Evolutionary conservation across 2,888 invertebrate genomes (phyloP), one percentile per base, ranked within the genome.

Genomic region (Zonitis immaculata): DNA sequence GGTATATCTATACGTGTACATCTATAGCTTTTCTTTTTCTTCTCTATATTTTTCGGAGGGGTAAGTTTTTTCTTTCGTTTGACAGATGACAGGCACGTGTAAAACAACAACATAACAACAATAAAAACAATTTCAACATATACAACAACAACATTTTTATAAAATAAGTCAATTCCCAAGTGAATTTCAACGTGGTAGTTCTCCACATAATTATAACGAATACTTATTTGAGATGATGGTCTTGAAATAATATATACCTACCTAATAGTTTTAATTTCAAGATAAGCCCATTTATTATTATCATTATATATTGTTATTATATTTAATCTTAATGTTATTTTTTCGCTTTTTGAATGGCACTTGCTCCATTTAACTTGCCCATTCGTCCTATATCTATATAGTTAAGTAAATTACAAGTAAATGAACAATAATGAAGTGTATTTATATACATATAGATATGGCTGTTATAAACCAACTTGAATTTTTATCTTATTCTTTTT

Each of bases 1-100:
- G n/a, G 53, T 51, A 47, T 35, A 39, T 39, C 39, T 39, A 39
- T 39, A 39, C 39, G 39, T 39, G 39, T 39, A 39, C 11, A 39
- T 39, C 39, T 39, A n/a, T n/a, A 2, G n/a, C 5, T 39, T 20
- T 39, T 39, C n/a, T n/a, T 11, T 2, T 2, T 6, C 3, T 12
- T 32, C 1, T 48, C 43, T 53, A 42, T 28, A 49, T 46, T 49
- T 56, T 56, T 60, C 60, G 57, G 44, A 48, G 30, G 47, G 57
- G 52, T 57, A 58, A 58, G 63, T 60, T 62, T 65, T n/a, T n/a
- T n/a, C n/a, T n/a, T n/a, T n/a, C n/a, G n/a, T n/a, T 59, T 67
- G 67, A 65, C 66, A 64, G 60, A 60, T 66, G 67, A 66, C 67
- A 65, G 63, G 58, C 63, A 63, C 63, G 66, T 65, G 65, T 64